Evolutionary conservation across 1,140 invertebrate species (phyloP), one percentile per base, ranked within the genome.

Genomic region (Zaprionus nigranus): DNA sequence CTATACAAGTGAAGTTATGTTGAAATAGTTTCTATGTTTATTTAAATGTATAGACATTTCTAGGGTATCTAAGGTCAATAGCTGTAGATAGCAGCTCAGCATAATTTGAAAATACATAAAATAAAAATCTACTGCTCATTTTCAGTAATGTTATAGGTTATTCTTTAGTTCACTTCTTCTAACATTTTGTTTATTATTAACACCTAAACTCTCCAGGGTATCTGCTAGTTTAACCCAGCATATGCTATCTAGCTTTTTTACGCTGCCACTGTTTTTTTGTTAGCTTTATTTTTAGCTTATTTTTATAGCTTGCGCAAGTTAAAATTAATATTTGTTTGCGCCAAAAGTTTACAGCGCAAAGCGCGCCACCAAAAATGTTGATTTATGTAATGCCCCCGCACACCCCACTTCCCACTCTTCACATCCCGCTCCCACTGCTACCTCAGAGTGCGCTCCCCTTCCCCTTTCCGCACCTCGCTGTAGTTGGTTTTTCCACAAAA

Each of bases 251-350:
- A 30, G 17, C 26, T 40, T 51, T 61, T 57, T 34, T 40, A 36
- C n/a, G 36, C 43, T 22, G 13, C 26, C 26, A 22, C 28, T 30
- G 2, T 40, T 13, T 22, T 34, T 22, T 70, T 76, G 26, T 34
- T n/a, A 34, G 30, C n/a, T 34, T 59, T 70, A 71, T 68, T 65
- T 70, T 65, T 26, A 54, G 38, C 63, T 74, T 54, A 67, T 51
- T 78, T 73, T 85, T 78, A 75, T 76, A 75, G 70, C 73, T 73
- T 72, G 64, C 46, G 65, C 84, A 88, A 88, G 84, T 88, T 88
- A 70, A 88, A 90, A 88, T 88, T 88, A 90, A 88, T 88, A 88
- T 90, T 88, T 88, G 84, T 88, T 88, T 90, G 84, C 78, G 79
- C 69, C 73, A 70, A 77, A 88, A 84, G 60, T 88, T 88, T 79